Conservation (phyloP, 2,797 vertebrate species). For the Carapus acus region DNA sequence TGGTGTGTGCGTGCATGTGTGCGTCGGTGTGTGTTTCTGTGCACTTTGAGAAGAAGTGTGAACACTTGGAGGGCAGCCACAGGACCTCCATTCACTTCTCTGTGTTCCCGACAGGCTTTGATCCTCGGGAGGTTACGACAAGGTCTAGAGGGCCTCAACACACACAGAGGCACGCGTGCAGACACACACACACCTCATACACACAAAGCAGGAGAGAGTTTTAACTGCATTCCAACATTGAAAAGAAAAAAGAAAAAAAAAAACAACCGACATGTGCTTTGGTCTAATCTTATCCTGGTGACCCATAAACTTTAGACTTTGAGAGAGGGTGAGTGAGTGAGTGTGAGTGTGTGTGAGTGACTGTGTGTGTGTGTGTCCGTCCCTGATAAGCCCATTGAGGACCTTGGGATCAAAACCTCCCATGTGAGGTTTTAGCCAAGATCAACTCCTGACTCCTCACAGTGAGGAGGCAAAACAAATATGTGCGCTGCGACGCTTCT, state of each 20-base stretch:
- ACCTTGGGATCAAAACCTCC: not conserved
- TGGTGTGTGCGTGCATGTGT: constrained; percentile 4
- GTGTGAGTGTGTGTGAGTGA: not conserved
- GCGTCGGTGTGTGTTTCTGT: too few species aligned
- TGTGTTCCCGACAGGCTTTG: constrained; percentile 9
- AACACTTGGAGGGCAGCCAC: not conserved
- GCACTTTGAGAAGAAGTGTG: too few species aligned
- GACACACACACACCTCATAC: not conserved
- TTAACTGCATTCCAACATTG: not conserved
- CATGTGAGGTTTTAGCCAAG: constrained; percentile 8
- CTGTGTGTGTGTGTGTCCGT: too few species aligned
- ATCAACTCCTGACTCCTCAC: not conserved
- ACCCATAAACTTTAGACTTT: constrained; percentile 14
- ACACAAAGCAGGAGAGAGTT: not conserved
- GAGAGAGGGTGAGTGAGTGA: constrained; percentile 1
- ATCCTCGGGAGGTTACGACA: constrained; percentile 24
- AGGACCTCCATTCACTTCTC: constrained; percentile 2
- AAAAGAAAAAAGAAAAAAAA: too few species aligned
- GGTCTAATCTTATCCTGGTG: not conserved
- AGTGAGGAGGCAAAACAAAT: too few species aligned
- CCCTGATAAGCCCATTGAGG: not conserved
- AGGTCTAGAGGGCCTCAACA: not conserved
- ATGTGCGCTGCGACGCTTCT: too few species aligned
- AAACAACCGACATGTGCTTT: not conserved
- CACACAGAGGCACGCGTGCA: not conserved